phyloP scores from a whole-genome alignment of 30 jellyfish, hydroid and myxozoan genomes.

The Aurelia aurita region DNA sequence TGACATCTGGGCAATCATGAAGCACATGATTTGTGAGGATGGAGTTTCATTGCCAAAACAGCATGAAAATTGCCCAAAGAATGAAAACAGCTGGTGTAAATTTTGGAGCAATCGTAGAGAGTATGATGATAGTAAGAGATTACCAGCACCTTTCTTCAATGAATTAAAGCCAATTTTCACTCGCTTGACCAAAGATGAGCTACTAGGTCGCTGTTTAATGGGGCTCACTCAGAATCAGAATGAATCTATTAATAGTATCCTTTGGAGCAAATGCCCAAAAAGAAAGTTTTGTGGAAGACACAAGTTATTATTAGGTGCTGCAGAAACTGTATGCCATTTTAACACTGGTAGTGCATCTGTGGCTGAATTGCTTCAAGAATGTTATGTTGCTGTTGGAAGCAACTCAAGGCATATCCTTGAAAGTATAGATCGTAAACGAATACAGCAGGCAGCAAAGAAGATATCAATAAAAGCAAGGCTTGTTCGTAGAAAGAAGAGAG shows the following conservation, averaged over 20 bases:
- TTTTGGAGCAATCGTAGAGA: slow-evolving; percentile 9
- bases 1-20: slow-evolving; percentile 43
- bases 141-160: neutral
- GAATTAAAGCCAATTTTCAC: neutral
- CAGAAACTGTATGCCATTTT: no score
- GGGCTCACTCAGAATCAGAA: slow-evolving; percentile 17
- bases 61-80: slow-evolving; percentile 63
- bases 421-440: no score
- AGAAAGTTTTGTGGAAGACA: no score
- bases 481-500: no score
- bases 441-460: no score
- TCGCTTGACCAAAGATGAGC: slow-evolving; percentile 8
- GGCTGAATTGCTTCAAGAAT: no score
- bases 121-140: slow-evolving; percentile 13
- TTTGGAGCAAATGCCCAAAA: slow-evolving; percentile 19
- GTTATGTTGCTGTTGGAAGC: no score
- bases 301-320: no score
- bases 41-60: slow-evolving; percentile 23
- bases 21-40: slow-evolving; percentile 56
- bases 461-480: no score
- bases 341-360: no score
- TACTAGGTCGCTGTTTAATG: slow-evolving; percentile 16
- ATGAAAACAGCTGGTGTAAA: slow-evolving; percentile 51
- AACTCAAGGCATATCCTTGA: no score
- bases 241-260: slow-evolving; percentile 5